Percentiles rank a stretch among this genome's conserved stretches.
Conservation (phyloP, 2,888 invertebrate genomes). For the Polymixis lichenea region DNA sequence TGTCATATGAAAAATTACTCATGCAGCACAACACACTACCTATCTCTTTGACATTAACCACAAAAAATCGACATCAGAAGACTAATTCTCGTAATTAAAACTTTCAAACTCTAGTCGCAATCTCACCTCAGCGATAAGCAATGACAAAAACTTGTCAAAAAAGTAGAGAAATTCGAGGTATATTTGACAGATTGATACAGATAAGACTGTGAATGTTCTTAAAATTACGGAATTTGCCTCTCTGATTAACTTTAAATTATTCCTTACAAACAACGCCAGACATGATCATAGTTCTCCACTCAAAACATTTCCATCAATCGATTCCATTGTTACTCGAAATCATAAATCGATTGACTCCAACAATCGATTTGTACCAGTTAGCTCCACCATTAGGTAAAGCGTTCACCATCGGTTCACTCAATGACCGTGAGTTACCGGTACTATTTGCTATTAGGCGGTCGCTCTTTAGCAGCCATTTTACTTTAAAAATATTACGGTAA, state of each 20-base stretch:
- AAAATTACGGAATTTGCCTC: too few relatives aligned
- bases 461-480: constrained; percentile 45
- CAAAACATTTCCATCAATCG: constrained; percentile 35
- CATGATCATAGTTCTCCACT: neutral
- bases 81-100: too few relatives aligned
- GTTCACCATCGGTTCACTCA: constrained; percentile 49
- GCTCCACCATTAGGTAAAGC: constrained; percentile 53
- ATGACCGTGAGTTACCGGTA: constrained; percentile 41
- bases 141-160: too few relatives aligned
- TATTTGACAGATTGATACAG: too few relatives aligned
- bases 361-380: constrained; percentile 53
- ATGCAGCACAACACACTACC: neutral
- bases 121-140: too few relatives aligned
- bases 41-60: neutral
- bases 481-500: constrained; percentile 51
- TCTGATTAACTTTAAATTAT: neutral
- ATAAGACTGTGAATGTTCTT: too few relatives aligned
- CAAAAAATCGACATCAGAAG: neutral
- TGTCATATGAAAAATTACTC: neutral
- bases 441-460: constrained; percentile 43
- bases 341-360: constrained; percentile 55
- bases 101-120: too few relatives aligned
- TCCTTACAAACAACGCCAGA: constrained; percentile 11
- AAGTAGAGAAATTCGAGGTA: too few relatives aligned
- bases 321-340: constrained; percentile 14